A percentile compares a stretch with the other conserved stretches of the same genome.
phyloP scores from a whole-genome alignment of 2,797 vertebrate species.

The Glyptemys insculpta region DNA sequence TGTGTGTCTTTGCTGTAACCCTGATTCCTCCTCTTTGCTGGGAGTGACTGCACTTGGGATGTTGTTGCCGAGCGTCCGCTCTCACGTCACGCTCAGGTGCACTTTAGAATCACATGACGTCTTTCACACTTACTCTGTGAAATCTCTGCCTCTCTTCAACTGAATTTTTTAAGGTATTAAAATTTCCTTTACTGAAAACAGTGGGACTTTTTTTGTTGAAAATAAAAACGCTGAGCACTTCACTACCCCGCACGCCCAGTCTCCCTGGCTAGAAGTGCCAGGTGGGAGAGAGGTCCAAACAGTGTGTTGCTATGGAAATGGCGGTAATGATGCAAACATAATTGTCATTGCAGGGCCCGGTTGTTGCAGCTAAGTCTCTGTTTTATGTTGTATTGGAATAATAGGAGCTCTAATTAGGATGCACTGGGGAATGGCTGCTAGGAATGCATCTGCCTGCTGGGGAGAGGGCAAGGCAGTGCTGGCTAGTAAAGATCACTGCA shows the following conservation, averaged over 20 bases:
- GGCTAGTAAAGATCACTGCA: background rate
- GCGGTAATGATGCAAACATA: constrained; percentile 63
- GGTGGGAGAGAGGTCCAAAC: constrained; percentile 23
- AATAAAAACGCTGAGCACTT: background rate
- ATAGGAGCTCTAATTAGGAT: constrained; percentile 64
- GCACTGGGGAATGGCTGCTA: constrained; percentile 38
- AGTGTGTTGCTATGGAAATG: constrained; percentile 59
- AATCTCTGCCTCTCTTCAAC: rapidly evolving
- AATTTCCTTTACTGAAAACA: background rate
- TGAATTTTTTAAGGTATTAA: background rate
- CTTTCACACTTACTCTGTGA: background rate
- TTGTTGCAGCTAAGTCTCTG: constrained; percentile 58
- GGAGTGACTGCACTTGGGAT: rapidly evolving
- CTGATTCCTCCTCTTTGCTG: background rate
- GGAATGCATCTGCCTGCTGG: constrained; percentile 2
- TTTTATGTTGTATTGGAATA: constrained; percentile 29
- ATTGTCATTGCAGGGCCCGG: constrained; percentile 44
- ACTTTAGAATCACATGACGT: background rate
- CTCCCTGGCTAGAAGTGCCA: background rate
- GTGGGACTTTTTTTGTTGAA: background rate
- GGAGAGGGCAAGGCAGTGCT: background rate
- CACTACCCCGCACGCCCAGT: background rate
- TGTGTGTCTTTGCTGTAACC: background rate
- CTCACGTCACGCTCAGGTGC: background rate
- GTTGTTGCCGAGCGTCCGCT: rapidly evolving